These are phyloP conservation scores for Calameuta idolon DNA, from an alignment of 2,888 invertebrate species.

Conservation along the genomic window DNA sequence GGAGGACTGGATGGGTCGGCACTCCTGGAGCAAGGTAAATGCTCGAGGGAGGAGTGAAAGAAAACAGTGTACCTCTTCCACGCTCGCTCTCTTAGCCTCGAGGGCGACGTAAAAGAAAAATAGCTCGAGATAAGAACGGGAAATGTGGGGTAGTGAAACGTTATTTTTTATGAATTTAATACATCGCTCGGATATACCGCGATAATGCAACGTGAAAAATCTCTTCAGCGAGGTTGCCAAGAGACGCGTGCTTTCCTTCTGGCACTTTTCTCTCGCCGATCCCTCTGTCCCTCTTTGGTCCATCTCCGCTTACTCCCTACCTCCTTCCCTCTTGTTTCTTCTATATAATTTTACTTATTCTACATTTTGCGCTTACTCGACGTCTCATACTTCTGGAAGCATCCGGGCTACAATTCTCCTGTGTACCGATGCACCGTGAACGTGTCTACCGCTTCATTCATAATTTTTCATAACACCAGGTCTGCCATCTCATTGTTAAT, in stretches of 20 bases:
- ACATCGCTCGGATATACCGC: constrained; percentile 11
- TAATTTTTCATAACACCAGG: not conserved
- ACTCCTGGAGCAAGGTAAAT: constrained; percentile 5
- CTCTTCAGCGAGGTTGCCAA: constrained; percentile 4
- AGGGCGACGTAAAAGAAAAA: constrained; percentile 20
- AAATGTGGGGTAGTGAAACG: constrained; percentile 22
- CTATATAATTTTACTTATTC: not conserved
- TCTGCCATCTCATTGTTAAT: no score
- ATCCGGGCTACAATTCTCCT: not conserved
- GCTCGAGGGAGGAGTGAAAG: constrained; percentile 16
- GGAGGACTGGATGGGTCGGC: not conserved
- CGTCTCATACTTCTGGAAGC: not conserved
- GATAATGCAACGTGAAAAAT: constrained; percentile 6
- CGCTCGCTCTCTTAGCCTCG: constrained; percentile 15
- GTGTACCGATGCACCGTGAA: not conserved
- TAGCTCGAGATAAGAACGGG: constrained; percentile 19
- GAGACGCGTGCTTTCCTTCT: constrained; percentile 3
- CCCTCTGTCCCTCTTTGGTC: not conserved
- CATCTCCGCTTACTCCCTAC: not conserved
- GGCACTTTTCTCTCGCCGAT: not conserved
- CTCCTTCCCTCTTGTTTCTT: not conserved
- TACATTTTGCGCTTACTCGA: not conserved
- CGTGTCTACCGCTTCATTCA: not conserved
- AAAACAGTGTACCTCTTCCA: constrained; percentile 15
- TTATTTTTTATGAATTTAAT: constrained; percentile 17